These are phyloP conservation scores for Petrocephalus microphthalmus DNA, from an alignment of 2,113 vertebrate genomes.

Conservation along the genomic window DNA sequence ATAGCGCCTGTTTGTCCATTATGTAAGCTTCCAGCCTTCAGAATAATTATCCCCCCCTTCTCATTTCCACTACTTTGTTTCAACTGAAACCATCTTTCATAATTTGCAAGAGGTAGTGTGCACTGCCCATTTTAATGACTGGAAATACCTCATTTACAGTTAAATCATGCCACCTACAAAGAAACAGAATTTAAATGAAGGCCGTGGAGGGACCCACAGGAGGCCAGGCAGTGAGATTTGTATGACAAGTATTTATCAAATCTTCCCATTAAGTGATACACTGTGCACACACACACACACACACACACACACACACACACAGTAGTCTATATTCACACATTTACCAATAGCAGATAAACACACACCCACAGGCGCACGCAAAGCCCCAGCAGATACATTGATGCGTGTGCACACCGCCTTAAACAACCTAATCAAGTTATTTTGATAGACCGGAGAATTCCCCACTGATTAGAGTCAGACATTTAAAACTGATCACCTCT, in stretches of 20 bases:
- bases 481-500: constrained; percentile 5
- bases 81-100: constrained; percentile 23
- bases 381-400: background rate
- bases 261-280: constrained; percentile 24
- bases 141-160: constrained; percentile 42
- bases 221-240: constrained; percentile 31
- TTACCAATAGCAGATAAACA: constrained; percentile 15
- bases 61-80: constrained; percentile 14
- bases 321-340: background rate
- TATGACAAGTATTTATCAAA: constrained; percentile 44
- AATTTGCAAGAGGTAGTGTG: constrained; percentile 22
- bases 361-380: constrained; percentile 3
- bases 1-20: constrained; percentile 20
- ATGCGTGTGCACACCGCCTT: background rate
- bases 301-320: background rate
- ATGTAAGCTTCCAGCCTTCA: constrained; percentile 25
- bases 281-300: constrained; percentile 1
- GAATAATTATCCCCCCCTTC: constrained; percentile 27
- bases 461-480: background rate
- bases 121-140: constrained; percentile 33
- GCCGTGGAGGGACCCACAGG: constrained; percentile 10
- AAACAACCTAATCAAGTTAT: background rate
- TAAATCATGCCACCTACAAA: constrained; percentile 35
- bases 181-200: constrained; percentile 31
- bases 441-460: background rate